A percentile compares a stretch with the other conserved stretches of the same genome.
Evolutionary conservation across 2,113 vertebrate species (phyloP).

Genomic region (Columba janthina): DNA sequence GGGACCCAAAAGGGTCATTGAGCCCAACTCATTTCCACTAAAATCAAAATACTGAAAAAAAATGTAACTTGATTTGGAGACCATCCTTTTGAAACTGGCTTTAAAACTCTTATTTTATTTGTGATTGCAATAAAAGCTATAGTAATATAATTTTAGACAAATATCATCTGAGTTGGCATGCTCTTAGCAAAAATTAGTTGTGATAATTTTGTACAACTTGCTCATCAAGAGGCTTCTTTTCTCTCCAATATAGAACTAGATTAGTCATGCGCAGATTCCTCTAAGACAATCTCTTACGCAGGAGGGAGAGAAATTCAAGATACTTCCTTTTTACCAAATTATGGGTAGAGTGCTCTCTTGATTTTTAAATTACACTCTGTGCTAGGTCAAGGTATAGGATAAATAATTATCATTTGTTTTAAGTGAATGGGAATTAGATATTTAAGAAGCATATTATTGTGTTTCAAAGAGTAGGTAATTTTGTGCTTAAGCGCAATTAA

Average conservation of each 20-base stretch:
- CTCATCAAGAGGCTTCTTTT: background rate
- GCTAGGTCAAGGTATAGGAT: constrained; percentile 50
- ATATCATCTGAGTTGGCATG: background rate
- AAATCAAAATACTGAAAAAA: background rate
- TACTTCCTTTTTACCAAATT: constrained; percentile 47
- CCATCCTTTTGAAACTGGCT: background rate
- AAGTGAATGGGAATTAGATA: constrained; percentile 11
- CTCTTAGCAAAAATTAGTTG: background rate
- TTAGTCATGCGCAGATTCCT: background rate
- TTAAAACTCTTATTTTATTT: background rate
- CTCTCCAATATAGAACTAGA: background rate
- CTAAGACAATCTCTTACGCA: background rate
- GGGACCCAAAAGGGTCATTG: too few species aligned
- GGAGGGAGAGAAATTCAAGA: constrained; percentile 14
- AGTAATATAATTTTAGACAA: background rate
- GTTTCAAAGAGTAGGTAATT: constrained; percentile 54
- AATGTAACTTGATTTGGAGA: background rate
- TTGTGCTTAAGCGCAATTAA: constrained; percentile 18
- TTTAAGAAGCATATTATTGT: constrained; percentile 33
- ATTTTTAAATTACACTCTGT: constrained; percentile 56
- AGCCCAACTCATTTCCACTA: background rate
- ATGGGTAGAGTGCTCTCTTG: constrained; percentile 41
- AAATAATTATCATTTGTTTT: constrained; percentile 32
- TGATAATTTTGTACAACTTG: background rate
- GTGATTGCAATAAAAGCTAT: background rate